phyloP scores from a whole-genome alignment of 2,888 invertebrate genomes.

The Gymnocheta viridis region DNA sequence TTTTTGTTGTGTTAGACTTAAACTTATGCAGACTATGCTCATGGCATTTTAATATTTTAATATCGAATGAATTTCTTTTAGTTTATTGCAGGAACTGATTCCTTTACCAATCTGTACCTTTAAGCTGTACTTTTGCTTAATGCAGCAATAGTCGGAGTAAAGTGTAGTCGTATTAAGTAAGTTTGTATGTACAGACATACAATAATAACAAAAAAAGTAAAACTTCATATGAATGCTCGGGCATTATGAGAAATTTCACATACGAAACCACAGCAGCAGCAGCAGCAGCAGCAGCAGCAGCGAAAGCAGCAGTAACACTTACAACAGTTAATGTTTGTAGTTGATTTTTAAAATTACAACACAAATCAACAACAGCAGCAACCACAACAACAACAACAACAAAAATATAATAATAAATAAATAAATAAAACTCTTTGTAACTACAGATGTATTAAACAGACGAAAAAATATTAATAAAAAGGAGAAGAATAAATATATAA shows the following conservation, averaged over 20 bases:
- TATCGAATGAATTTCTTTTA: too few species aligned
- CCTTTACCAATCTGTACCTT: constrained; percentile 11
- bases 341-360: constrained; percentile 29
- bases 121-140: neutral
- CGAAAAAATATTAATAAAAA: constrained; percentile 29
- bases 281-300: neutral
- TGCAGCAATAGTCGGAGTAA: neutral
- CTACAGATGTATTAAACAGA: neutral
- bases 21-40: too few species aligned
- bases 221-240: constrained; percentile 12
- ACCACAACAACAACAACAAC: constrained; percentile 6
- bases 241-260: constrained; percentile 61
- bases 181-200: neutral
- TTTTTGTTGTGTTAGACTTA: too few species aligned
- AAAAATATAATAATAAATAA: constrained; percentile 45
- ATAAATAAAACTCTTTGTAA: constrained; percentile 37
- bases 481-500: neutral
- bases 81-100: neutral
- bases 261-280: constrained; percentile 13
- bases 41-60: too few species aligned
- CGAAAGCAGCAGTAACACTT: neutral
- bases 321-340: constrained; percentile 10
- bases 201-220: constrained; percentile 10
- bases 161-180: too few species aligned
- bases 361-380: constrained; percentile 4